A percentile compares a stretch with the other conserved stretches of the same genome.
phyloP scores from a whole-genome alignment of 2,113 vertebrate genomes.

The Bubo bubo region DNA sequence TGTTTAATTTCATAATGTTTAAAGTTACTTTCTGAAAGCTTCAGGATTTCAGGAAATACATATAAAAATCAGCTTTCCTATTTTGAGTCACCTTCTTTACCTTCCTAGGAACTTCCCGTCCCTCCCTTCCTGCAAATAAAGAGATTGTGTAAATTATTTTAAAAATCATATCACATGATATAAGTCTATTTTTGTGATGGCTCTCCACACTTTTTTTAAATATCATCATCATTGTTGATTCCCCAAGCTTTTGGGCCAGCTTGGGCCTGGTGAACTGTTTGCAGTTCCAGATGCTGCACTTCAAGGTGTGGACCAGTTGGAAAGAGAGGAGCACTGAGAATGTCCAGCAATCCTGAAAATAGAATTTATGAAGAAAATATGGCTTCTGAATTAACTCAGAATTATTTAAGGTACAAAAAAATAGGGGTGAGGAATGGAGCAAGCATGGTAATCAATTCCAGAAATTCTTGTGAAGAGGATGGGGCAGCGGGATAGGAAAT shows the following conservation, averaged over 20 bases:
- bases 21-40: background rate
- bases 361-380: background rate
- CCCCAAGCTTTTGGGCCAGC: background rate
- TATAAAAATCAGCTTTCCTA: background rate
- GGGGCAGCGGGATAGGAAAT: background rate
- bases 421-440: background rate
- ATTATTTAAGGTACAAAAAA: background rate
- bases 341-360: background rate
- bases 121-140: conserved; percentile 16
- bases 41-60: background rate
- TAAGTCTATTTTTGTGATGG: background rate
- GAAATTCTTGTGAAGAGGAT: background rate
- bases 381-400: background rate
- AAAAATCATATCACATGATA: background rate
- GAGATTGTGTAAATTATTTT: background rate
- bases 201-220: background rate
- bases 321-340: background rate
- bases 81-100: background rate
- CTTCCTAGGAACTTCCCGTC: conserved; percentile 3
- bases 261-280: background rate
- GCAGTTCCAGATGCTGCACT: background rate
- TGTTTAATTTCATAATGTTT: background rate
- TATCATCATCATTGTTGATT: background rate
- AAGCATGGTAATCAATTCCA: background rate
- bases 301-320: background rate